Percentiles rank a stretch among this genome's conserved stretches.
These are phyloP conservation scores for Galerucella calmariensis DNA, from an alignment of 2,888 invertebrate species.

Conservation along the genomic window DNA sequence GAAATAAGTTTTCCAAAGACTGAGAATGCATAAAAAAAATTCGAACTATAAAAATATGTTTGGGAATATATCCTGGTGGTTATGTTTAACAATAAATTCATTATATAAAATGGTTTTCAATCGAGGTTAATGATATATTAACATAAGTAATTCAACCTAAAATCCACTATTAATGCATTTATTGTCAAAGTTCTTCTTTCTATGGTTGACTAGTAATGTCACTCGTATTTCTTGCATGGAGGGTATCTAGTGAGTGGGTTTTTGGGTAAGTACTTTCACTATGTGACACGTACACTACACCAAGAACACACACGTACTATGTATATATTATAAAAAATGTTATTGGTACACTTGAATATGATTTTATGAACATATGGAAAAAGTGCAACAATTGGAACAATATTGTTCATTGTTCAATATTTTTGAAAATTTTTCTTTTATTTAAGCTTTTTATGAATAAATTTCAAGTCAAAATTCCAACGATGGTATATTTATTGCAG, in stretches of 20 bases:
- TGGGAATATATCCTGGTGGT: no score
- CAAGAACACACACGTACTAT: constrained; percentile 39
- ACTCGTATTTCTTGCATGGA: constrained; percentile 31
- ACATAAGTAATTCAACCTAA: no score
- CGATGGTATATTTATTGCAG: no score
- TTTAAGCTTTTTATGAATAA: no score
- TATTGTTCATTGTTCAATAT: no score
- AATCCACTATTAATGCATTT: constrained; percentile 3
- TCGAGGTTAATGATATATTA: no score
- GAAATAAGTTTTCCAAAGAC: constrained; percentile 39
- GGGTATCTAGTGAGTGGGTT: constrained; percentile 34
- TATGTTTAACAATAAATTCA: no score
- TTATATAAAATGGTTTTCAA: no score
- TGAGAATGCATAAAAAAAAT: constrained; percentile 27
- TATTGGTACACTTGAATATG: constrained; percentile 29
- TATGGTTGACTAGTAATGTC: not conserved
- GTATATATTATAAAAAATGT: constrained; percentile 32
- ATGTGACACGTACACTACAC: constrained; percentile 43
- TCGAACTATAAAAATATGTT: constrained; percentile 9
- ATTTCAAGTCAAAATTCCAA: no score
- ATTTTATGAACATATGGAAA: not conserved
- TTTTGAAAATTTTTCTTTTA: no score
- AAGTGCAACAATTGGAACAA: not conserved
- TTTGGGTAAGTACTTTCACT: constrained; percentile 45
- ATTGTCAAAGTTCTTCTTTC: not conserved